Evolutionary conservation across 2,797 vertebrate species (phyloP), one percentile per base, ranked within the genome.

Genomic region (Coracias cyanogaster): DNA sequence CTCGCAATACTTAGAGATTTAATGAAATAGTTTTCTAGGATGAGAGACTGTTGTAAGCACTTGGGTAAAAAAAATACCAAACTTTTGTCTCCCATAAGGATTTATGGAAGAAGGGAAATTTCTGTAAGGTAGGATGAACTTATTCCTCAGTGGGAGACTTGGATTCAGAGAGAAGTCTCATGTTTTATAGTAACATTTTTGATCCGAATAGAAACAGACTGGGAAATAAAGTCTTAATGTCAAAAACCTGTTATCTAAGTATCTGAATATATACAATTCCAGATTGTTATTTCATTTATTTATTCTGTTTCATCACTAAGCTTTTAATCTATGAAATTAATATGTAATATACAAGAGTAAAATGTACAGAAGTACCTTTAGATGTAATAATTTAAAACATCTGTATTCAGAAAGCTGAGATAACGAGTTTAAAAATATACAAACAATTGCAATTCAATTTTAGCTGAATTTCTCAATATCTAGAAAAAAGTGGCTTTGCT

Each of bases 331-430:
- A 95, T 97, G 78, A 94, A 94, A 79, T 87, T 93, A 94, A 95
- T 95, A 85, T 97, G 96, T 98, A 97, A 96, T 97, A 97, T 96
- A 97, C 96, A 95, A 95, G 84, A 96, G 51, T 97, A 85, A 96
- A 95, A 93, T 97, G 97, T 97, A 97, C 96, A 97, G 94, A 97
- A 93, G 73, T 97, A 87, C 95, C 83, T 93, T 93, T 96, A 96
- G 96, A 95, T 97, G 94, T 97, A 97, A 95, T 96, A 95, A 97
- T 97, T 97, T 97, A 97, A 97, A 95, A 93, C 93, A 96, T 86
- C 90, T 89, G 69, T 96, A 90, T 96, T 95, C 93, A 89, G 92
- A 91, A 96, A 89, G 66, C 2, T 0, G 51, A 92, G 89, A 79
- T 95, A 91, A 96, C 93, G 87, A 89, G 60, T 95, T 97, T 88